Evolutionary conservation across 2,113 vertebrate genomes (phyloP), one percentile per base, ranked within the genome.

Genomic region (Passer montanus): DNA sequence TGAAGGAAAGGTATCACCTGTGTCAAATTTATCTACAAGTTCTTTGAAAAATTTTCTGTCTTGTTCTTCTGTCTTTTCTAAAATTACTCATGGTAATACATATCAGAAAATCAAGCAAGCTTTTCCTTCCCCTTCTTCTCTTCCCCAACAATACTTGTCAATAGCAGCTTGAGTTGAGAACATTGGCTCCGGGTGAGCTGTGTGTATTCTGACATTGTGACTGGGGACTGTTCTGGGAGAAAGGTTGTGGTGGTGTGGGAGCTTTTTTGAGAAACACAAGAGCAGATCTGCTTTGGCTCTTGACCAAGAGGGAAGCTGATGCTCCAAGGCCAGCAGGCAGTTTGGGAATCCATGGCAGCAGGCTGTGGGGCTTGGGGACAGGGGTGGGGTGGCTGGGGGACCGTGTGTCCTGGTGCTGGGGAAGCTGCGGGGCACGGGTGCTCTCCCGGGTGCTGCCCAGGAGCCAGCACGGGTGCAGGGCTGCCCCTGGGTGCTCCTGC

Each of bases 371-470:
- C 47, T 63, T 3, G 5, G 75, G 52, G 66, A 26, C 0, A 3
- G 26, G 14, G 6, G 12, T 43, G 59, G 6, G 12, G 0, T 59
- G 58, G 37, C 58, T 49, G 35, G 8, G 31, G 49, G 19, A 6
- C 11, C 3, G 4, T 43, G 60, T 76, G 52, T 15, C 43, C 3
- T 5, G 31, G 44, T 11, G 39, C 10, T 50, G 13, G n/a, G 23
- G 41, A 27, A 11, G 46, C 28, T 31, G 15, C 1, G 9, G 15
- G 52, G 20, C 20, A 7, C 1, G 0, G 27, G 5, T 0, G 0
- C 85, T 84, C 28, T 87, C 30, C 52, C 1, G 1, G 50, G 24
- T 70, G 46, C 85, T 84, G 69, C 63, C 11, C 15, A 41, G 76
- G 47, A 39, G 41, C 39, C 35, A 50, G 37, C 78, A 27, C 0